phyloP scores from a whole-genome alignment of 2,797 vertebrate species.

The Alfaro cultratus region DNA sequence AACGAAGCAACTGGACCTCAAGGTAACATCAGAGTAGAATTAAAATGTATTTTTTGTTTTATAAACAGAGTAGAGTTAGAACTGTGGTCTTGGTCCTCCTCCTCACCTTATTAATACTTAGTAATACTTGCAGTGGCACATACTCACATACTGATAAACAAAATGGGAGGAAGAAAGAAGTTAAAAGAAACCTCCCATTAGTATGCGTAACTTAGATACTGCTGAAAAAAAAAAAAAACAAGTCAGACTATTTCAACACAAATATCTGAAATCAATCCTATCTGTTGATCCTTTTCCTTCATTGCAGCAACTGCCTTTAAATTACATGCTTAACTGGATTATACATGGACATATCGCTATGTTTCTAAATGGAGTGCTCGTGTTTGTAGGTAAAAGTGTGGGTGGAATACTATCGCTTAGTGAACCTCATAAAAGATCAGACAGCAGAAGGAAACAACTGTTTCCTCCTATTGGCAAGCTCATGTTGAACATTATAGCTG shows the following conservation, averaged over 20 bases:
- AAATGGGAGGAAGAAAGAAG: slow-evolving; percentile 16
- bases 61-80: background rate
- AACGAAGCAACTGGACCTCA: background rate
- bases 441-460: slow-evolving; percentile 63
- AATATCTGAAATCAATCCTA: slow-evolving; percentile 11
- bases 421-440: slow-evolving; percentile 1
- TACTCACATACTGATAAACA: slow-evolving; percentile 29
- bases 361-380: background rate
- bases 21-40: background rate
- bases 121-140: slow-evolving; percentile 49
- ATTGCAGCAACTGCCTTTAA: background rate
- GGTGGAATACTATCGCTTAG: slow-evolving; percentile 2
- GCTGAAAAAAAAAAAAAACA: slow-evolving; percentile 15
- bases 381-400: slow-evolving; percentile 16
- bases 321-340: background rate
- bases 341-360: background rate
- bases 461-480: slow-evolving; percentile 61
- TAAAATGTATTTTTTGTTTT: background rate
- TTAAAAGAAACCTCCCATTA: slow-evolving; percentile 52
- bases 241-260: slow-evolving; percentile 28
- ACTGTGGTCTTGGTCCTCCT: background rate
- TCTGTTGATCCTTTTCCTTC: background rate
- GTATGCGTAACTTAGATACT: slow-evolving; percentile 14
- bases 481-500: slow-evolving; percentile 49
- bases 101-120: background rate